A percentile compares a stretch with the other conserved stretches of the same genome.
Evolutionary conservation across 1,140 invertebrate species (phyloP).

Genomic region (Nylanderia fulva): DNA sequence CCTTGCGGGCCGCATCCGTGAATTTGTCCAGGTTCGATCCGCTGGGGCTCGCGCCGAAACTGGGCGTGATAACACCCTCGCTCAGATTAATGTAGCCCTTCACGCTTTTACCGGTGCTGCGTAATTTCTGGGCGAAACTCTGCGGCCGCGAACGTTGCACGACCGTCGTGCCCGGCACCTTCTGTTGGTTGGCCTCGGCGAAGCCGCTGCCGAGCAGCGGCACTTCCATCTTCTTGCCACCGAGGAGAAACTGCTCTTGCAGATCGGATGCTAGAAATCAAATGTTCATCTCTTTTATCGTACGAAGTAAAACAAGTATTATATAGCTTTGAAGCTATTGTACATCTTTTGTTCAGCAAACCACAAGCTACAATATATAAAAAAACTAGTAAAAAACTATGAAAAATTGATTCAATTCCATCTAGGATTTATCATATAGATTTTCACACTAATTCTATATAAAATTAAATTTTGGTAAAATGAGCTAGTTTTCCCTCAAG

Average conservation of each 20-base stretch:
- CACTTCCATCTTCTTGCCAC: constrained; percentile 84
- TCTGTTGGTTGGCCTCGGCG: constrained; percentile 82
- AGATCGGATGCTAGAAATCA: constrained; percentile 87
- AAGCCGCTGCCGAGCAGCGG: constrained; percentile 83
- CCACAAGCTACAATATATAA: no score
- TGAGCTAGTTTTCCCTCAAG: no score
- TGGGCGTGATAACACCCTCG: constrained; percentile 90
- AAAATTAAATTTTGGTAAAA: no score
- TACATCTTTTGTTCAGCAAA: no score
- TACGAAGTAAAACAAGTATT: constrained; percentile 11
- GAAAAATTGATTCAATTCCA: no score
- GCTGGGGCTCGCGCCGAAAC: constrained; percentile 88
- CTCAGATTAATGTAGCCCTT: constrained; percentile 91
- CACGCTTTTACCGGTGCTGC: constrained; percentile 93
- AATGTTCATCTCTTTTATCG: not conserved
- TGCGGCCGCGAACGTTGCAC: constrained; percentile 90
- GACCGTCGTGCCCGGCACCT: constrained; percentile 88
- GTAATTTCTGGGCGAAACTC: constrained; percentile 94
- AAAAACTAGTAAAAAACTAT: no score
- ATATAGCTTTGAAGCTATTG: no score
- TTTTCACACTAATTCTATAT: no score
- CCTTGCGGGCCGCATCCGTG: constrained; percentile 85
- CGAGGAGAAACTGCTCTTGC: constrained; percentile 86
- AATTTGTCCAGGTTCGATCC: constrained; percentile 87
- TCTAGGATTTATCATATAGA: no score